Conservation (phyloP, 2,113 vertebrate species). For the Ophiodon elongatus region DNA sequence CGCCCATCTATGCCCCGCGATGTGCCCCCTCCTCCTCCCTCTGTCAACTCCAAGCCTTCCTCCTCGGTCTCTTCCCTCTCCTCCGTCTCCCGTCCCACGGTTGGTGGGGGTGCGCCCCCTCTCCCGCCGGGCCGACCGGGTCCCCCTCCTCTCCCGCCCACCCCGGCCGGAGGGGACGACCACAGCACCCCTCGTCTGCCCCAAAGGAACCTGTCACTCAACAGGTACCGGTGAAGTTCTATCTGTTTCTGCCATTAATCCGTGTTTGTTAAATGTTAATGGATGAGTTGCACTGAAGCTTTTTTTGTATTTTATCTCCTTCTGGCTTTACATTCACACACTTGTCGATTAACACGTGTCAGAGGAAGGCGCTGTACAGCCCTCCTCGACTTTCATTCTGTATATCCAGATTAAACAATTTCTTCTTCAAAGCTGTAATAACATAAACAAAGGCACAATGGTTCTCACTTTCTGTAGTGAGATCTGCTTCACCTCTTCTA, state of each 20-base stretch:
- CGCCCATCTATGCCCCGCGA: slow-evolving; percentile 86
- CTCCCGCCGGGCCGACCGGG: slow-evolving; percentile 87
- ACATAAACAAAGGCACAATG: background rate
- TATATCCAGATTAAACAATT: too few relatives aligned
- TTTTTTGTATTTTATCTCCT: background rate
- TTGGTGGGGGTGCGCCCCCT: slow-evolving; percentile 78
- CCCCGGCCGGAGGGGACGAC: slow-evolving; percentile 80
- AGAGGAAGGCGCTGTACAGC: too few relatives aligned
- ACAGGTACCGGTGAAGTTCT: slow-evolving; percentile 51
- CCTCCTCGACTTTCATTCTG: too few relatives aligned
- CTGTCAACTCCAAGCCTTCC: slow-evolving; percentile 86
- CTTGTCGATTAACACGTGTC: too few relatives aligned
- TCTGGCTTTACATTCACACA: background rate
- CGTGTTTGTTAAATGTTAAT: background rate
- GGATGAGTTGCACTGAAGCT: too few relatives aligned
- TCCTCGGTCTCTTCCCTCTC: slow-evolving; percentile 79
- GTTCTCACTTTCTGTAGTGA: background rate
- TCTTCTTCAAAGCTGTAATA: background rate
- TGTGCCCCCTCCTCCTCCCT: slow-evolving; percentile 82
- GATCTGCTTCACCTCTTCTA: background rate
- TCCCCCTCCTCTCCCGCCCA: slow-evolving; percentile 85
- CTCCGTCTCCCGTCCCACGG: slow-evolving; percentile 64
- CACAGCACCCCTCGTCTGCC: slow-evolving; percentile 90
- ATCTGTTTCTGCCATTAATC: background rate
- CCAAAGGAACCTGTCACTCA: slow-evolving; percentile 90